A percentile compares a stretch with the other conserved stretches of the same genome.
Evolutionary conservation across 2,113 vertebrate genomes (phyloP).

Genomic region (Prionailurus viverrinus): DNA sequence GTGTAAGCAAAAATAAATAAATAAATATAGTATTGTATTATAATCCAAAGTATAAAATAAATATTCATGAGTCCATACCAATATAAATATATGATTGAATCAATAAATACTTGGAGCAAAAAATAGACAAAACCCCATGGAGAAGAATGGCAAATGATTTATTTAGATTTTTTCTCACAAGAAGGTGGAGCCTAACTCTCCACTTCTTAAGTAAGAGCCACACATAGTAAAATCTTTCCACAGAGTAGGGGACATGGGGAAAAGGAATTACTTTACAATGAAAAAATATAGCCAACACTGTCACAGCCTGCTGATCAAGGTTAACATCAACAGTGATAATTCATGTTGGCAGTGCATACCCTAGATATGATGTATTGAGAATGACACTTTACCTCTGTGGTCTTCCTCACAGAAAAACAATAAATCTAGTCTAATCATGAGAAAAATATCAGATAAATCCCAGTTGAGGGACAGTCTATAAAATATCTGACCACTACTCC

Average conservation of each 20-base stretch:
- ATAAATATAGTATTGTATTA: not conserved
- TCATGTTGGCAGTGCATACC: not conserved
- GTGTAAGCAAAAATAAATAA: not conserved
- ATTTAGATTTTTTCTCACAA: not conserved
- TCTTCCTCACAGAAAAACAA: not conserved
- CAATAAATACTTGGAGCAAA: not conserved
- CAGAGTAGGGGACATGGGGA: not conserved
- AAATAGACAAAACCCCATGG: not conserved
- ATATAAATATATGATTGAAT: slow-evolving; percentile 7
- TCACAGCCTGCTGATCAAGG: not conserved
- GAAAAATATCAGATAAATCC: slow-evolving; percentile 3
- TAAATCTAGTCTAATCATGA: not conserved
- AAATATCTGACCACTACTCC: not conserved
- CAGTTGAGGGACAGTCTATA: not conserved
- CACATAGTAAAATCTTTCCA: not conserved
- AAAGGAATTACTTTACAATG: not conserved
- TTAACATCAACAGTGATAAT: not conserved
- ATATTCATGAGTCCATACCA: not conserved
- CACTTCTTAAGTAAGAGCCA: not conserved
- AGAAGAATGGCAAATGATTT: not conserved
- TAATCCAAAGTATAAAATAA: slow-evolving; percentile 8
- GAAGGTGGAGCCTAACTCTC: not conserved
- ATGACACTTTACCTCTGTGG: not conserved
- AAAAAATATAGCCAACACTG: not conserved
- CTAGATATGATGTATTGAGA: not conserved